Base-by-base conservation (phyloP, 1,140 invertebrate species). In the Drosophila ananassae region DNA sequence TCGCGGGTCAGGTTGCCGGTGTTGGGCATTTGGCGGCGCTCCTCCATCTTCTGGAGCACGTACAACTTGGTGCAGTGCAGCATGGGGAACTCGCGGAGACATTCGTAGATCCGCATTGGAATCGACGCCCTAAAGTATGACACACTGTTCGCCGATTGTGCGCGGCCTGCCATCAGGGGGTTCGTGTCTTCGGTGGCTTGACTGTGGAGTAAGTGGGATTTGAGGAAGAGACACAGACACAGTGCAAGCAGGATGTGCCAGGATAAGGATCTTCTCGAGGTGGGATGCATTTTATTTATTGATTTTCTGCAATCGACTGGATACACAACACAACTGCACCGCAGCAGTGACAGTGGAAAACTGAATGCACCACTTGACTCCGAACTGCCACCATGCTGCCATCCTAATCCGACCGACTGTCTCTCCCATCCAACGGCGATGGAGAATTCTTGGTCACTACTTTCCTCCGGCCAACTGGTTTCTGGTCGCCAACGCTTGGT, bases 31-130 rank as follows among this genome's bases (percentile, higher is more conserved):
- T 74, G 56, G 3, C 57, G 55, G 9, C 83, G 77, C 28, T 85
- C 90, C 55, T 91, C 89, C 81, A 92, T 69, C 30, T 91, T 92
- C 39, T 91, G 90, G 17, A 92, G 51, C 10, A 92, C 77, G n/a
- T 84, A 92, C 21, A 91, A 44, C 58, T 92, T 92, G n/a, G 90
- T 89, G 66, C 91, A 92, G 47, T 89, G 89, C 47, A 91, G 62
- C 69, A 91, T 82, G 47, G 57, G 78, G 13, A 67, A 77, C 22
- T 75, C 78, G 3, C 78, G 61, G 25, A 91, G 69, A 24, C 91
- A 92, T 59, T 91, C 84, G 41, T 89, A 92, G 17, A 92, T 79
- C 7, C 90, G 85, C 79, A 91, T 84, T 5, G 91, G 91, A 48
- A 91, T 90, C 6, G 91, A 85, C 30, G 85, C 75, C 71, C 75